Conservation (phyloP, 2,113 vertebrate species). For the Uropsilus gracilis region DNA sequence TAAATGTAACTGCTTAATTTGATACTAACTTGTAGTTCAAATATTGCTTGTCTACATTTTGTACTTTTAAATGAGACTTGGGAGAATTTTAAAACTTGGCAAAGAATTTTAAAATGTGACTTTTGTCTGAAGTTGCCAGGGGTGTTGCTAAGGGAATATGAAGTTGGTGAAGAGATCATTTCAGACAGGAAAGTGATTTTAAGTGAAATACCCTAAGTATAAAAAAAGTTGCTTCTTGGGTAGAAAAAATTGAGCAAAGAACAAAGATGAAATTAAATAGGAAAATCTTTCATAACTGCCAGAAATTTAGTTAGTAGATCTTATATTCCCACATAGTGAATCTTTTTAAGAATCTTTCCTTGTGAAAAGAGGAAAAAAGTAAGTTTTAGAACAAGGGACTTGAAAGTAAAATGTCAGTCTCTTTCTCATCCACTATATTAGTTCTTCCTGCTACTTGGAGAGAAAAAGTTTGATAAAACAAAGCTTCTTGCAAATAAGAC, state of each 20-base stretch:
- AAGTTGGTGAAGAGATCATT: neutral
- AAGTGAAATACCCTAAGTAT: neutral
- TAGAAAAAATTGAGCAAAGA: slow-evolving; percentile 8
- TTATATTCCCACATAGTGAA: neutral
- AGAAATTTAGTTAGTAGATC: neutral
- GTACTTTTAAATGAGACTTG: neutral
- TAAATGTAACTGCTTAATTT: neutral
- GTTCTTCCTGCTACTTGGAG: neutral
- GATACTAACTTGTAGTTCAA: neutral
- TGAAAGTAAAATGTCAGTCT: neutral
- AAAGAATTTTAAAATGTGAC: neutral
- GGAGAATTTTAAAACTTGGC: neutral
- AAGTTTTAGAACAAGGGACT: neutral
- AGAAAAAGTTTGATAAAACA: neutral
- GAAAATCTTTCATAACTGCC: neutral
- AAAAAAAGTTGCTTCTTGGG: slow-evolving; percentile 1
- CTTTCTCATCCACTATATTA: neutral
- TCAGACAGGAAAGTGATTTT: slow-evolving; percentile 35
- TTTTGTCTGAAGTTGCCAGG: neutral
- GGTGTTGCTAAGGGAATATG: neutral
- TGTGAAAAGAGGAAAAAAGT: neutral
- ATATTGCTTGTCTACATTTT: neutral
- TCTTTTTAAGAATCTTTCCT: neutral
- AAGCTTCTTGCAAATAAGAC: neutral
- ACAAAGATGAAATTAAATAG: neutral